Conservation (phyloP, 2,797 vertebrate genomes). For the Microctenopoma lineatum region DNA sequence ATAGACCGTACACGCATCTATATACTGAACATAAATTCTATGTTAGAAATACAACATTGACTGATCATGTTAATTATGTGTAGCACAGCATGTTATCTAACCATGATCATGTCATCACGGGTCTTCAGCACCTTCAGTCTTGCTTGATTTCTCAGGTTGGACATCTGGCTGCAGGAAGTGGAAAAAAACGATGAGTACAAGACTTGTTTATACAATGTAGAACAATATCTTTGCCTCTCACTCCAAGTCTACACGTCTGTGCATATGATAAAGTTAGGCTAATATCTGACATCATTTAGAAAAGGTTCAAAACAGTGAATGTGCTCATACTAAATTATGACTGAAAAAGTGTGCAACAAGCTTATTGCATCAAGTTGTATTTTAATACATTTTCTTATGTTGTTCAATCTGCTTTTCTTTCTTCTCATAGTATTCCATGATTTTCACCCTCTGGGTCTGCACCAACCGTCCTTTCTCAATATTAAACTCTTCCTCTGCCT, state of each 20-base stretch:
- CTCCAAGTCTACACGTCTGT: not conserved
- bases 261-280: not conserved
- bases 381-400: conserved; percentile 93
- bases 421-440: conserved; percentile 97
- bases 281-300: not conserved
- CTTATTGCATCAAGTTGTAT: not conserved
- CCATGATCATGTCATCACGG: conserved; percentile 93
- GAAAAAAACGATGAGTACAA: not conserved
- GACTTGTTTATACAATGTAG: not conserved
- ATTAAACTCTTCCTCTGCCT: conserved; percentile 99
- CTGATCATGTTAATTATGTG: not conserved
- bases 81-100: conserved; percentile 74
- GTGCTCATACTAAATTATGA: no score
- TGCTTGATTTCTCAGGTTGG: conserved; percentile 96
- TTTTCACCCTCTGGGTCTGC: conserved; percentile 98
- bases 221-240: not conserved
- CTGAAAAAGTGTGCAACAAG: not conserved
- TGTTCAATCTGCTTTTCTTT: conserved; percentile 99
- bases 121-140: conserved; percentile 94
- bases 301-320: not conserved
- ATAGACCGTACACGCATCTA: not conserved
- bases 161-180: conserved; percentile 89
- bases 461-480: conserved; percentile 98
- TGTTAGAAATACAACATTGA: not conserved
- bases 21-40: not conserved